Evolutionary conservation across 2,888 invertebrate species (phyloP).

Genomic region (Eupithecia tripunctaria): DNA sequence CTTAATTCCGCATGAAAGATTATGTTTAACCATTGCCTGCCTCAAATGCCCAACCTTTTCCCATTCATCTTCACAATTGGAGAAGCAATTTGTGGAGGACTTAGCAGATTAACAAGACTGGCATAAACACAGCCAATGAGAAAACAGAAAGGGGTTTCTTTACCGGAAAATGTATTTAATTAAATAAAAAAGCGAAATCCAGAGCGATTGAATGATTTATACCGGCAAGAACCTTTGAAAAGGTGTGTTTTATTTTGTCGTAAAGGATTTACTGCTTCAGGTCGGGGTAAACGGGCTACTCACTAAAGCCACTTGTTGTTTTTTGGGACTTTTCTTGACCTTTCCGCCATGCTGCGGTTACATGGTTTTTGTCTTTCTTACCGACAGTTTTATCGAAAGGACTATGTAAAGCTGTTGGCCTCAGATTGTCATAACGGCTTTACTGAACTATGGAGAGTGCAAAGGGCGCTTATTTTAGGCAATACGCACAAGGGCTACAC

Average conservation of each 20-base stretch:
- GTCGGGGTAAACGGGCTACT: background rate
- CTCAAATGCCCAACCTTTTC: background rate
- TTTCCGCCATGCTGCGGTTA: background rate
- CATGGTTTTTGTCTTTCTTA: background rate
- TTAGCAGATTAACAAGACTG: slow-evolving; percentile 45
- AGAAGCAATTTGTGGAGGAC: slow-evolving; percentile 10
- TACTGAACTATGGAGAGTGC: background rate
- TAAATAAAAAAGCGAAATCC: slow-evolving; percentile 23
- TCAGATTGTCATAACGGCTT: background rate
- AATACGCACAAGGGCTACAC: too few species aligned
- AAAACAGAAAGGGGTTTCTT: slow-evolving; percentile 23
- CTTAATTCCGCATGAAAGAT: background rate
- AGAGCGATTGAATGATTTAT: slow-evolving; percentile 77
- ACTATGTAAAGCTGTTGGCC: too few species aligned
- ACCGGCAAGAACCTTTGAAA: slow-evolving; percentile 55
- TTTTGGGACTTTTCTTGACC: background rate
- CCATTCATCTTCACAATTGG: slow-evolving; percentile 8
- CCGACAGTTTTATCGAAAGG: too few species aligned
- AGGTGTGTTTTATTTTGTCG: slow-evolving; percentile 77
- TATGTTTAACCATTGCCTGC: background rate
- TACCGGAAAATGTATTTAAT: slow-evolving; percentile 39
- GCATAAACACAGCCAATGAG: slow-evolving; percentile 16
- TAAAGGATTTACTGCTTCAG: slow-evolving; percentile 72
- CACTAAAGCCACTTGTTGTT: background rate
- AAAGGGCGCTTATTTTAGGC: background rate